phyloP scores from a whole-genome alignment of 2,113 vertebrate species.

The Motacilla alba region DNA sequence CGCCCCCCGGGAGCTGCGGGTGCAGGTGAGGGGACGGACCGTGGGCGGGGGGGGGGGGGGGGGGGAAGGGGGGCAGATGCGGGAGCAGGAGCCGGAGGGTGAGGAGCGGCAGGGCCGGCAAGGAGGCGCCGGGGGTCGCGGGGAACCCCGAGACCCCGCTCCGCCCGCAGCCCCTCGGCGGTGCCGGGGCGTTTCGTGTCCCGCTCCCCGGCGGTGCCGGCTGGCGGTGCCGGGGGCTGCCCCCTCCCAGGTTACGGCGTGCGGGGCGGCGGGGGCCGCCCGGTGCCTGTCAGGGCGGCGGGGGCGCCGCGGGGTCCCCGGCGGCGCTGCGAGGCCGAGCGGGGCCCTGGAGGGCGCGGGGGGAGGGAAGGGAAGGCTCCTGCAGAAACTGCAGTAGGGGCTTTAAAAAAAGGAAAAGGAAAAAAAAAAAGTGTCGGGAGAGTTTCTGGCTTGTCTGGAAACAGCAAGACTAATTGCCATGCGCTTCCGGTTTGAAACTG shows the following conservation, averaged over 20 bases:
- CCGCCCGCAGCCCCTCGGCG: not conserved
- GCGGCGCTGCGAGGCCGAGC: not conserved
- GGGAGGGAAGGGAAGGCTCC: not conserved
- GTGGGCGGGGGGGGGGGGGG: too few relatives aligned
- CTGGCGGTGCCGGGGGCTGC: not conserved
- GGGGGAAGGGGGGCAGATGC: too few relatives aligned
- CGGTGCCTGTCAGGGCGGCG: not conserved
- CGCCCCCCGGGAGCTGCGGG: not conserved
- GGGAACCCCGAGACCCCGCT: not conserved
- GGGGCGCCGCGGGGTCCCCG: not conserved
- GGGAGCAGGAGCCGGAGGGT: not conserved
- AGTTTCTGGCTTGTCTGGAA: conserved; percentile 96
- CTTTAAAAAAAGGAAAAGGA: not conserved
- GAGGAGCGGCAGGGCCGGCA: not conserved
- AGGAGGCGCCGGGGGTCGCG: not conserved
- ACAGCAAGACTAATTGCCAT: conserved; percentile 97
- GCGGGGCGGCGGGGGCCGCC: not conserved
- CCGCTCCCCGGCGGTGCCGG: not conserved
- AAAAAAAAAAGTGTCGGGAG: conserved; percentile 71
- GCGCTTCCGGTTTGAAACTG: conserved; percentile 99
- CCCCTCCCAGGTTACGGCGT: not conserved
- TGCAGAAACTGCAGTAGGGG: conserved; percentile 66
- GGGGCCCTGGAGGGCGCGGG: not conserved
- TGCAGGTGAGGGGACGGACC: not conserved
- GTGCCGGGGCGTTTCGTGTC: not conserved